phyloP scores from a whole-genome alignment of 2,797 vertebrate genomes.

The Sphaeramia orbicularis region DNA sequence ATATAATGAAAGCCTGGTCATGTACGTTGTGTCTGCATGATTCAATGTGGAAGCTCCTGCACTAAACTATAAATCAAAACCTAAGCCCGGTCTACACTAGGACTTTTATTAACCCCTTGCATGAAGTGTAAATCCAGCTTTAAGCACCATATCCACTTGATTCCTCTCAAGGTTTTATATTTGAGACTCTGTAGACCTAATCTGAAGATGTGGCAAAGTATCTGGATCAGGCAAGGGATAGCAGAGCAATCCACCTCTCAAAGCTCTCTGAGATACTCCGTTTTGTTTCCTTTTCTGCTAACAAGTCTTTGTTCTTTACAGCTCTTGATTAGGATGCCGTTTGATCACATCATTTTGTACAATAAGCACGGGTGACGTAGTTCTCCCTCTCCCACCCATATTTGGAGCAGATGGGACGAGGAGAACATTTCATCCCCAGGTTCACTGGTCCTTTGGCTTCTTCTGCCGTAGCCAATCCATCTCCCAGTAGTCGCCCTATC shows the following conservation, averaged over 20 bases:
- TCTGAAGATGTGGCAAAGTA: neutral
- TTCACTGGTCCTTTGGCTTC: constrained; percentile 75
- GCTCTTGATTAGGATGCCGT: constrained; percentile 8
- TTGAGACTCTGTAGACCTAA: constrained; percentile 19
- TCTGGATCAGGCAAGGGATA: neutral
- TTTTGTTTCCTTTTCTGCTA: neutral
- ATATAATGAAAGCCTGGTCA: constrained; percentile 1
- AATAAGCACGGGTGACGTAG: constrained; percentile 22
- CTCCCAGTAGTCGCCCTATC: constrained; percentile 67
- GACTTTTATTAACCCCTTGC: constrained; percentile 15
- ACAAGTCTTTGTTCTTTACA: neutral
- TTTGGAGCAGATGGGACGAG: constrained; percentile 73
- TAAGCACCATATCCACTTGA: constrained; percentile 21
- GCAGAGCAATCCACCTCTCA: neutral
- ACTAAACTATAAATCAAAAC: constrained; percentile 9
- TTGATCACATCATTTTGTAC: constrained; percentile 8
- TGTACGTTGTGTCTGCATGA: neutral
- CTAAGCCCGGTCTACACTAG: constrained; percentile 4
- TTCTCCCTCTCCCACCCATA: constrained; percentile 32
- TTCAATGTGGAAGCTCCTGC: neutral
- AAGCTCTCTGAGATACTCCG: neutral
- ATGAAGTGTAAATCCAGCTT: constrained; percentile 17
- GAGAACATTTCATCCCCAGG: constrained; percentile 74
- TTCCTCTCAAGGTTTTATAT: constrained; percentile 11
- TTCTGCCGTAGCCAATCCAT: constrained; percentile 69